Conservation (phyloP, 2,113 vertebrate genomes). For the Muntiacus muntjak region DNA sequence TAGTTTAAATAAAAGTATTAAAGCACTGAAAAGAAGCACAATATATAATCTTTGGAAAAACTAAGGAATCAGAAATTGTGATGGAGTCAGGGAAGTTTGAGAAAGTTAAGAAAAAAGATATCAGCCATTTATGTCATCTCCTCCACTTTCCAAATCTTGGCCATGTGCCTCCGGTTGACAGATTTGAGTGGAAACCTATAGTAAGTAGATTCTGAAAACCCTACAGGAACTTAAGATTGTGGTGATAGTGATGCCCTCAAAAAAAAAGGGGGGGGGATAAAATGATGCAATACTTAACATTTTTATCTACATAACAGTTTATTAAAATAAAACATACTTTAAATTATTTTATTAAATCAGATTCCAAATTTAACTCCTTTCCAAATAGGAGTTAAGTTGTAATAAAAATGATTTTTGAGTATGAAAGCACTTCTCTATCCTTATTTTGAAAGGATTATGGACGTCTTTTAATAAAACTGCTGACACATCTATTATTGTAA, state of each 20-base stretch:
- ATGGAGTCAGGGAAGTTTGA: not conserved
- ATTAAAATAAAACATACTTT: not conserved
- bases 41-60: not conserved
- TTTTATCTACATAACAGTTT: not conserved
- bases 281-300: not conserved
- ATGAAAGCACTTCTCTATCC: not conserved
- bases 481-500: not conserved
- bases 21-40: not conserved
- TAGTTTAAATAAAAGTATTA: not conserved
- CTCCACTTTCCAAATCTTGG: not conserved
- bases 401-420: slow-evolving; percentile 42
- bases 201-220: not conserved
- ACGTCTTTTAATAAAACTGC: slow-evolving; percentile 58
- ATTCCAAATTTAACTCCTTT: not conserved
- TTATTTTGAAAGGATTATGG: slow-evolving; percentile 33
- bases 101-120: not conserved
- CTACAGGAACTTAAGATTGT: not conserved
- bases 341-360: slow-evolving; percentile 10
- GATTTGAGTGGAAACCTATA: not conserved
- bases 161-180: not conserved
- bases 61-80: not conserved
- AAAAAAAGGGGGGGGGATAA: not conserved
- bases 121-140: not conserved
- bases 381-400: slow-evolving; percentile 18
- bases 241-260: not conserved